Percentiles rank a stretch among this genome's conserved stretches.
Conservation (phyloP, 2,888 invertebrate species). For the Leucophenga montana region DNA sequence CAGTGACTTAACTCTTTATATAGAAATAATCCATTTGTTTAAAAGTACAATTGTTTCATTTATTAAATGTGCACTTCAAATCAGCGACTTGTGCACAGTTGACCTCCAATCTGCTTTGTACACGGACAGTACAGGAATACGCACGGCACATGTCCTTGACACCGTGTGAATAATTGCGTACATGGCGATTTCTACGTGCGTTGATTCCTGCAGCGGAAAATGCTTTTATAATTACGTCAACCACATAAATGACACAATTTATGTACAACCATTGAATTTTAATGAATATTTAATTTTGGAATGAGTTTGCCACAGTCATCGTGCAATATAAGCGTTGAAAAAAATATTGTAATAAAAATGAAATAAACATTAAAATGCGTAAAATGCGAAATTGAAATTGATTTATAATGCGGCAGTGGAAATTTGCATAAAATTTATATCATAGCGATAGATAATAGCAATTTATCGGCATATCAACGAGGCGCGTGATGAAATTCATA, state of each 20-base stretch:
- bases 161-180: constrained; percentile 41
- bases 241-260: constrained; percentile 52
- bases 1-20: too few relatives aligned
- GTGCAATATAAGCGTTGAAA: background rate
- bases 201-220: constrained; percentile 35
- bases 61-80: too few relatives aligned
- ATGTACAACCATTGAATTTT: constrained; percentile 49
- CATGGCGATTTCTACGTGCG: constrained; percentile 17
- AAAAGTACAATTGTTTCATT: too few relatives aligned
- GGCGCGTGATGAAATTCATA: background rate
- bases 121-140: too few relatives aligned
- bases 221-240: constrained; percentile 50
- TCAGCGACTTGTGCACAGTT: too few relatives aligned
- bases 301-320: background rate
- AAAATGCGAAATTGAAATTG: constrained; percentile 14
- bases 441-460: constrained; percentile 7
- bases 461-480: background rate
- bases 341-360: background rate
- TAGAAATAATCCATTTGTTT: too few relatives aligned
- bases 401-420: constrained; percentile 12
- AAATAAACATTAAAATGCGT: background rate
- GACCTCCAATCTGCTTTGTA: too few relatives aligned
- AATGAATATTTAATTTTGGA: constrained; percentile 44
- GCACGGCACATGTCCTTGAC: constrained; percentile 49
- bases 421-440: constrained; percentile 18